Evolutionary conservation across 2,888 invertebrate genomes (phyloP), one percentile per base, ranked within the genome.

Genomic region (Ornithoptera priamus): DNA sequence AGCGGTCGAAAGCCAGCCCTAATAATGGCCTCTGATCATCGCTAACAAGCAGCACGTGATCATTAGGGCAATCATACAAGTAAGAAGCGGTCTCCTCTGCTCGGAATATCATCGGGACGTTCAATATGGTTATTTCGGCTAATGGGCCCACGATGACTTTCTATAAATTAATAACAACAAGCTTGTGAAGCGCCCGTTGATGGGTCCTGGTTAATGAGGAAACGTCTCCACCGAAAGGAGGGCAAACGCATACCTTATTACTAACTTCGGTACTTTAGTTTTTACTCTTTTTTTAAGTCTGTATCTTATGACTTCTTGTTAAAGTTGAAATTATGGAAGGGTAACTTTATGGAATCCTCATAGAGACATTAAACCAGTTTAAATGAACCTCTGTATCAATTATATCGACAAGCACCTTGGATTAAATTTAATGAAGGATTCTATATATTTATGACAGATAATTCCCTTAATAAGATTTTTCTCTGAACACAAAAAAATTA

Each of bases 151-250:
- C 86, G 88, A 91, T 92, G 92, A 92, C 92, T 92, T 90, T 92
- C 91, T 90, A 92, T 90, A 92, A 89, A 91, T 92, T 90, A 90
- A 91, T 92, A 92, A 92, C 88, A 89, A 90, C 88, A 85, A 85
- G 80, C 82, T 75, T 75, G 75, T 75, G 74, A 80, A 83, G 83
- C 82, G 81, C 78, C 80, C 82, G 83, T 85, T 84, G 90, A 91
- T 89, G 89, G 88, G 86, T 73, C 79, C 77, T 78, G 78, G 80
- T 87, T 91, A 92, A 92, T 92, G 88, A 91, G 85, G 88, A 85
- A 85, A 83, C 85, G 82, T 85, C 90, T 90, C 89, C 86, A 89
- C 91, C 85, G 80, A 78, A 74, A 77, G 80, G 75, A 78, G 78
- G 63, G 62, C 78, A 80, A 80, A 84, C 79, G 80, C 81, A 78